phyloP scores from a whole-genome alignment of 1,140 invertebrate species.

The Saxidomus purpurata region DNA sequence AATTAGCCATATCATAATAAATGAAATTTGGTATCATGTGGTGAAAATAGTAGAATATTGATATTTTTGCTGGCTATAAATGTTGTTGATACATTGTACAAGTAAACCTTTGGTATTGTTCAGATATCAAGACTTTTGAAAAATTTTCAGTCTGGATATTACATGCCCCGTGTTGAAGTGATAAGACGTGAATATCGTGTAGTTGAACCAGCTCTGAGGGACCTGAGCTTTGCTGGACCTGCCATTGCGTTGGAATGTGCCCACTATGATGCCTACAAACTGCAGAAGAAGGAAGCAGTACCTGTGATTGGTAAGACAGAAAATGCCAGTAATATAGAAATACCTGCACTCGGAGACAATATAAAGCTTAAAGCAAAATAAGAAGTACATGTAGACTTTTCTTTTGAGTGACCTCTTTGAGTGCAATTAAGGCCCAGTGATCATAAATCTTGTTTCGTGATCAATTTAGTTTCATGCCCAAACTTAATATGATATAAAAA shows the following conservation, averaged over 20 bases:
- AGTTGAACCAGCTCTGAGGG: conserved; percentile 90
- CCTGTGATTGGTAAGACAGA: conserved; percentile 6
- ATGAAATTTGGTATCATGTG: no score
- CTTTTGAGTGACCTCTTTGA: background rate
- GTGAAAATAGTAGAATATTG: no score
- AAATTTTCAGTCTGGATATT: conserved; percentile 89
- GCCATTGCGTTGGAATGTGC: conserved; percentile 92
- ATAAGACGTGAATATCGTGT: conserved; percentile 93
- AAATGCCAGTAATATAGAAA: background rate
- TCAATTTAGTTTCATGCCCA: no score
- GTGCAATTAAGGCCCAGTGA: background rate
- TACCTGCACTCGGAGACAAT: background rate
- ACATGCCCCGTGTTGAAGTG: conserved; percentile 93
- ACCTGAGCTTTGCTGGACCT: conserved; percentile 90
- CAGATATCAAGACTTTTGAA: no score
- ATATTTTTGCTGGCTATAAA: no score
- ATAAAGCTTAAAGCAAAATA: background rate
- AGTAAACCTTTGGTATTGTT: no score
- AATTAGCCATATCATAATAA: no score
- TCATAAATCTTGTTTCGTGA: no score
- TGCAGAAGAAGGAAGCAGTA: conserved; percentile 87
- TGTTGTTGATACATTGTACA: no score
- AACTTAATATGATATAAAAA: no score
- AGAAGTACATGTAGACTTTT: background rate
- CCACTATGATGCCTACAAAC: conserved; percentile 91